These are phyloP conservation scores for Omphaloscelis lunosa DNA, from an alignment of 2,888 invertebrate species.

Conservation along the genomic window DNA sequence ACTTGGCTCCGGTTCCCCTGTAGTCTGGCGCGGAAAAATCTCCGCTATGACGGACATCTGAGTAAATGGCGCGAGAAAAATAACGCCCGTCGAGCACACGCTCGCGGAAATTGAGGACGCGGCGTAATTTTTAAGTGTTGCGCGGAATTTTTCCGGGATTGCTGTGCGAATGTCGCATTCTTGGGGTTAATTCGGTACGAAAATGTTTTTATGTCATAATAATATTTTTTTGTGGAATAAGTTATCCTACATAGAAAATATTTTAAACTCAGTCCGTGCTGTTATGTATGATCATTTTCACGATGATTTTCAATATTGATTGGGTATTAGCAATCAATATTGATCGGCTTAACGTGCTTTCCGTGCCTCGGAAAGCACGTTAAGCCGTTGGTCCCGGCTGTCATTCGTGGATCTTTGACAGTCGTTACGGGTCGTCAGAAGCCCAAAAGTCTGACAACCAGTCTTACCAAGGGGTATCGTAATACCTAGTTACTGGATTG, in stretches of 20 bases:
- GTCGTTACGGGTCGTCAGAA: too few species aligned
- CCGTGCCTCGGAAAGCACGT: too few species aligned
- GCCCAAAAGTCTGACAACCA: too few species aligned
- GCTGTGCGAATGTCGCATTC: conserved; percentile 61
- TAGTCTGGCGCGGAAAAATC: conserved; percentile 80
- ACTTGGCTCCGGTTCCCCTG: conserved; percentile 72
- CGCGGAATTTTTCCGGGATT: conserved; percentile 61
- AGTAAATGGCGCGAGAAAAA: conserved; percentile 89
- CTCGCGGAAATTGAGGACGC: conserved; percentile 77
- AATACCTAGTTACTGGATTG: too few species aligned
- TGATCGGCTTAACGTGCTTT: too few species aligned
- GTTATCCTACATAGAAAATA: background rate
- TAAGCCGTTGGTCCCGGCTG: too few species aligned
- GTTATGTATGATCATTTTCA: background rate
- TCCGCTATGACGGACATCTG: conserved; percentile 85
- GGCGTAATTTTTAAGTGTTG: conserved; percentile 66
- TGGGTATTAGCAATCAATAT: background rate
- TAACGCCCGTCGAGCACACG: conserved; percentile 78
- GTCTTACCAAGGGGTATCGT: too few species aligned
- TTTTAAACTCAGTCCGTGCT: background rate
- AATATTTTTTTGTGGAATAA: background rate
- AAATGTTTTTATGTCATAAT: conserved; percentile 12
- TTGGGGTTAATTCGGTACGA: conserved; percentile 58
- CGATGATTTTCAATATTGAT: background rate
- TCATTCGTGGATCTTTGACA: too few species aligned